Evolutionary conservation across 2,113 vertebrate genomes (phyloP).

Genomic region (Pomatostomus ruficeps): DNA sequence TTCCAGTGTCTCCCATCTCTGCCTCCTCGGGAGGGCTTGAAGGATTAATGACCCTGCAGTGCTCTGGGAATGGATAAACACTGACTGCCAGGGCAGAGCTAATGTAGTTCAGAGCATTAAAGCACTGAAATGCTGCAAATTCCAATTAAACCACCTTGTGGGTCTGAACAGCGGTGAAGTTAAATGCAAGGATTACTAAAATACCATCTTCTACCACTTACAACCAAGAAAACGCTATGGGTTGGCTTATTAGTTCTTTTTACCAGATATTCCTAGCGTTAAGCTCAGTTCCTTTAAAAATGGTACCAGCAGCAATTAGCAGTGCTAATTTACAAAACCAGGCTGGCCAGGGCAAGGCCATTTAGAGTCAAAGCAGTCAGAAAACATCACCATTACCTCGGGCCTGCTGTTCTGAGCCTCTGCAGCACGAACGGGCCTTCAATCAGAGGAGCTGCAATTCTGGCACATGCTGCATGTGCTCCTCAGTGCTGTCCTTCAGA

Average conservation of each 20-base stretch:
- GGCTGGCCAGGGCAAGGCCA: slow-evolving; percentile 11
- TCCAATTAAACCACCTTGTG: not conserved
- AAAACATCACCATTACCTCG: not conserved
- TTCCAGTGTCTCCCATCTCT: not conserved
- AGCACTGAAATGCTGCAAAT: not conserved
- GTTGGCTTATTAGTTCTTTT: not conserved
- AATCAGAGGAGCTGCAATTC: not conserved
- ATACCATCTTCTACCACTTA: not conserved
- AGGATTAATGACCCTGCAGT: slow-evolving; percentile 1
- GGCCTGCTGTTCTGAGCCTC: not conserved
- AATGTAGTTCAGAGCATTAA: not conserved
- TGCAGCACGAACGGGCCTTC: slow-evolving; percentile 16
- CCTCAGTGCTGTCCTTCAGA: slow-evolving; percentile 45
- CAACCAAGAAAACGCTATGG: not conserved
- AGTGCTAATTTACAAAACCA: not conserved
- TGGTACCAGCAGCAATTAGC: not conserved
- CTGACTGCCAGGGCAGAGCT: not conserved
- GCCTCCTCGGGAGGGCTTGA: not conserved
- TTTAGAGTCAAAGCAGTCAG: not conserved
- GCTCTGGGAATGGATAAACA: not conserved
- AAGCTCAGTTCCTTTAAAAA: not conserved
- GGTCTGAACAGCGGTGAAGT: not conserved
- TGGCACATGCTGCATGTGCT: slow-evolving; percentile 25
- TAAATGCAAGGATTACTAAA: not conserved
- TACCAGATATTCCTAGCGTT: not conserved